A percentile compares a stretch with the other conserved stretches of the same genome.
Evolutionary conservation across 2,113 vertebrate species (phyloP).

Genomic region (Tragelaphus strepsiceros): DNA sequence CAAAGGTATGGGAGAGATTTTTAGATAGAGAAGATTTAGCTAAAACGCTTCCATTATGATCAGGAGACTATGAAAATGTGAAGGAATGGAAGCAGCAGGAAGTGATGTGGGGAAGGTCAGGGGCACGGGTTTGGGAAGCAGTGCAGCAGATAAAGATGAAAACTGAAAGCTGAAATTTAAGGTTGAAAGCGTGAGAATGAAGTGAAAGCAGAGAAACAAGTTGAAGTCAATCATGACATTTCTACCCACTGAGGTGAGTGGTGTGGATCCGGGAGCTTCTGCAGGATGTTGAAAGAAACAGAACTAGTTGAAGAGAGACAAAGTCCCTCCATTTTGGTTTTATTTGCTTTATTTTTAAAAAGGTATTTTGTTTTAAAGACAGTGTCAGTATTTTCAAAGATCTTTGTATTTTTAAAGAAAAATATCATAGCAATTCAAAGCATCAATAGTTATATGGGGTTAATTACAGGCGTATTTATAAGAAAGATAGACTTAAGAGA

Average conservation of each 20-base stretch:
- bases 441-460: neutral
- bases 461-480: neutral
- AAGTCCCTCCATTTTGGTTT: neutral
- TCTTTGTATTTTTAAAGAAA: neutral
- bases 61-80: neutral
- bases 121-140: neutral
- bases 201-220: neutral
- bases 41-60: neutral
- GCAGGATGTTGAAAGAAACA: neutral
- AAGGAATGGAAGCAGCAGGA: neutral
- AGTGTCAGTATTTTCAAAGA: neutral
- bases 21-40: neutral
- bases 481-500: neutral
- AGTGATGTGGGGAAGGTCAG: neutral
- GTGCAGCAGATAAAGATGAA: neutral
- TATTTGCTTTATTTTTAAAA: neutral
- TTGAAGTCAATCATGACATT: neutral
- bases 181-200: neutral
- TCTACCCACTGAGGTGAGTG: fast-evolving
- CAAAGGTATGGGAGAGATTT: neutral
- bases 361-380: neutral
- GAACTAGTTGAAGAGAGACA: neutral
- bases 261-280: fast-evolving
- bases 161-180: neutral
- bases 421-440: neutral